phyloP scores from a whole-genome alignment of 2,797 vertebrate species.

The Melanotaenia pygmaea region DNA sequence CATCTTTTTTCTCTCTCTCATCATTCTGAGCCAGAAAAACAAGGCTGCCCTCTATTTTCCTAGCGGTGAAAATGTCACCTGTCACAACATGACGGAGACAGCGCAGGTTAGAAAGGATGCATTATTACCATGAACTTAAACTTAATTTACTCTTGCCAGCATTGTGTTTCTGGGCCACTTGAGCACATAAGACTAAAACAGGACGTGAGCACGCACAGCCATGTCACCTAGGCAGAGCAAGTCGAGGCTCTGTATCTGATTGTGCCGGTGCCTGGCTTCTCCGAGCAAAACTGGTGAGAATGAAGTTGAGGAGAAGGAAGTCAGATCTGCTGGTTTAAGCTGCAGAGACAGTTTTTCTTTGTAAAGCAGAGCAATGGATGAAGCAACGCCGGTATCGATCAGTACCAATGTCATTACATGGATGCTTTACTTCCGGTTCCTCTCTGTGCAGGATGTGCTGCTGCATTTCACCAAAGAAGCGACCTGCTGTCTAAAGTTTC shows the following conservation, averaged over 20 bases:
- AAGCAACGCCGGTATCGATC: background rate
- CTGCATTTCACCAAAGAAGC: too few relatives aligned
- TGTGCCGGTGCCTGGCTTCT: too few relatives aligned
- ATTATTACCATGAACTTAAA: conserved; percentile 61
- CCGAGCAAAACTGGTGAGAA: too few relatives aligned
- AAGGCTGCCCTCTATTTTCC: conserved; percentile 50
- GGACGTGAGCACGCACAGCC: too few relatives aligned
- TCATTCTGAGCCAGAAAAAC: conserved; percentile 39
- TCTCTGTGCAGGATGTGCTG: too few relatives aligned
- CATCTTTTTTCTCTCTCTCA: conserved; percentile 71
- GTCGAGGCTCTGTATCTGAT: too few relatives aligned
- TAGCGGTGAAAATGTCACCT: conserved; percentile 70
- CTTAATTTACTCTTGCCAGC: conserved; percentile 37
- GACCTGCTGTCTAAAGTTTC: too few relatives aligned
- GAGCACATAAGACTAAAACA: too few relatives aligned
- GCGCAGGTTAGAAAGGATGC: conserved; percentile 29
- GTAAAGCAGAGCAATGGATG: background rate
- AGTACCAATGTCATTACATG: conserved; percentile 13
- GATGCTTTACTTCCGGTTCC: background rate
- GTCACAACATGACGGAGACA: conserved; percentile 63
- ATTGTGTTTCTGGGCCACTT: conserved; percentile 11
- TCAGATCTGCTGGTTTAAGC: too few relatives aligned
- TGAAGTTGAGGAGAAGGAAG: too few relatives aligned
- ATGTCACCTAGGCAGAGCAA: background rate
- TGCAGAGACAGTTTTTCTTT: too few relatives aligned